phyloP scores from a whole-genome alignment of 2,888 invertebrate species.

The Celastrina argiolus region DNA sequence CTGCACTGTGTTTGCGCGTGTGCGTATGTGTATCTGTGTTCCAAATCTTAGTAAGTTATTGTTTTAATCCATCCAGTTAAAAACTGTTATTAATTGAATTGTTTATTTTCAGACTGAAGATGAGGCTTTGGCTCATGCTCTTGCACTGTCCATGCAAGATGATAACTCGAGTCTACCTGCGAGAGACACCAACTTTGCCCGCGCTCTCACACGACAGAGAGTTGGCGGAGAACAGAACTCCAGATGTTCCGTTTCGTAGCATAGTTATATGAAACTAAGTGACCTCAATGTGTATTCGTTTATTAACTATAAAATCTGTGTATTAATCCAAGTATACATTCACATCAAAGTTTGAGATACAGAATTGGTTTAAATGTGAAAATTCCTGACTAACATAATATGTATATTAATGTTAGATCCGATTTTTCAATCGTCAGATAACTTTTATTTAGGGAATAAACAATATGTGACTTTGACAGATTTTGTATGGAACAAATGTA shows the following conservation, averaged over 20 bases:
- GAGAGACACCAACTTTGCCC: slow-evolving; percentile 68
- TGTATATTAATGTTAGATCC: no score
- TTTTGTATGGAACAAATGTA: no score
- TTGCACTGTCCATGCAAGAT: slow-evolving; percentile 85
- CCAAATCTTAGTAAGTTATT: no score
- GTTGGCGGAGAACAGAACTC: slow-evolving; percentile 66
- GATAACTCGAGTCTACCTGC: slow-evolving; percentile 47
- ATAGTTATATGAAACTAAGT: background rate
- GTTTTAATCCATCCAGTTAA: no score
- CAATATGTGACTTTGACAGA: no score
- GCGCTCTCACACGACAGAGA: slow-evolving; percentile 62
- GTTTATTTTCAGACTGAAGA: slow-evolving; percentile 84
- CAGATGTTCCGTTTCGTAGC: slow-evolving; percentile 59
- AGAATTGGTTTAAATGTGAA: background rate
- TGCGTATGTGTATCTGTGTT: no score
- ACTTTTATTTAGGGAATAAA: no score
- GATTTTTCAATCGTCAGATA: no score
- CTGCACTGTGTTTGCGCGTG: no score
- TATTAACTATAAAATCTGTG: no score
- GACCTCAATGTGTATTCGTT: background rate
- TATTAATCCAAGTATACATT: background rate
- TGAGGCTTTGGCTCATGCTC: slow-evolving; percentile 91
- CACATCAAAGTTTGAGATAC: background rate
- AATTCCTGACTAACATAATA: background rate
- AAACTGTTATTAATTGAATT: background rate